Conservation (phyloP, 2,888 invertebrate species). For the Biston betularia region DNA sequence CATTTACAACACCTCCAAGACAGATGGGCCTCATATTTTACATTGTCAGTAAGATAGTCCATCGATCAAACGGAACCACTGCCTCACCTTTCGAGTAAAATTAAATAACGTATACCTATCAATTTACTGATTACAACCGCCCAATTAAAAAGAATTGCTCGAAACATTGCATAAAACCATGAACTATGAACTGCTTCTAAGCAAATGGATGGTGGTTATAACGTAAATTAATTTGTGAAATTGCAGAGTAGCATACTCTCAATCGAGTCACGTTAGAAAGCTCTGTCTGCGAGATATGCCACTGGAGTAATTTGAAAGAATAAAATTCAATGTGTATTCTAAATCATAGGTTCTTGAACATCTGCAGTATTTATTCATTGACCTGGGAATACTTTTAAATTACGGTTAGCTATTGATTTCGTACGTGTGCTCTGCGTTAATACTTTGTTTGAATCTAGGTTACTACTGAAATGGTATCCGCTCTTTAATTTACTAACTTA, state of each 20-base stretch:
- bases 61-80: constrained; percentile 34
- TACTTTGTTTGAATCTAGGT: not conserved
- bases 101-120: constrained; percentile 45
- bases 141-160: constrained; percentile 60
- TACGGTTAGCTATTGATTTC: not conserved
- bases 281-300: constrained; percentile 39
- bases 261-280: constrained; percentile 65
- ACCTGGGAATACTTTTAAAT: not conserved
- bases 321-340: constrained; percentile 34
- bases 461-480: not conserved
- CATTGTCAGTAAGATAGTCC: constrained; percentile 37
- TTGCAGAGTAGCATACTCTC: constrained; percentile 55
- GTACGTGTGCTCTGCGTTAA: not conserved
- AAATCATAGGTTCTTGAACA: constrained; percentile 33
- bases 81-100: constrained; percentile 46
- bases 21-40: constrained; percentile 38
- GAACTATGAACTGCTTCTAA: constrained; percentile 67
- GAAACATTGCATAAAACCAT: constrained; percentile 58
- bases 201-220: constrained; percentile 57
- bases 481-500: no score
- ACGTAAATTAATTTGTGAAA: constrained; percentile 65
- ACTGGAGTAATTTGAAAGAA: constrained; percentile 29
- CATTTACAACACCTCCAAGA: constrained; percentile 43
- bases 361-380: constrained; percentile 28
- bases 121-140: constrained; percentile 54